Percentiles rank a stretch among this genome's conserved stretches.
phyloP scores from a whole-genome alignment of 1,140 invertebrate genomes.

The Heterodera schachtii region DNA sequence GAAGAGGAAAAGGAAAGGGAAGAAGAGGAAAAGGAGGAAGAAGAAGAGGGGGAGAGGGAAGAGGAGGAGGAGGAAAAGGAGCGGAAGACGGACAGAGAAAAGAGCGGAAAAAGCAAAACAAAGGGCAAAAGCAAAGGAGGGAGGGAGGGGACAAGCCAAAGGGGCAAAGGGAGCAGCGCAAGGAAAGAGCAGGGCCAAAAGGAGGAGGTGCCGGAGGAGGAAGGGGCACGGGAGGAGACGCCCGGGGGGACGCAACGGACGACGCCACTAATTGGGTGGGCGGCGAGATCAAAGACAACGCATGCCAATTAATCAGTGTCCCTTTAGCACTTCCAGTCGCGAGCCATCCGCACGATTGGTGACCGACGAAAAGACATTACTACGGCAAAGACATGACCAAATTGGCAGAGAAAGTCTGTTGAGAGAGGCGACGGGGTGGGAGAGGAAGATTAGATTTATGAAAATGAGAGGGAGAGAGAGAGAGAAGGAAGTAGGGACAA shows the following conservation, averaged over 20 bases:
- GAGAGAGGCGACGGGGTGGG: neutral
- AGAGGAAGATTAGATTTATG: neutral
- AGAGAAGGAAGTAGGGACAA: no score
- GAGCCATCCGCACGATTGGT: slow-evolving; percentile 52
- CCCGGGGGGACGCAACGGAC: neutral
- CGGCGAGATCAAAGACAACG: no score
- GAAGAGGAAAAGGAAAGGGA: slow-evolving; percentile 18
- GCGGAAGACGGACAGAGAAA: neutral
- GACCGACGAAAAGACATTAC: slow-evolving; percentile 30
- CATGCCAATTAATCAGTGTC: neutral
- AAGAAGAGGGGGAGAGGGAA: neutral
- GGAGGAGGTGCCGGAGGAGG: neutral
- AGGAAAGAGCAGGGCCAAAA: neutral
- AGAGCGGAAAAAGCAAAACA: neutral
- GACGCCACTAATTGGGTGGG: neutral
- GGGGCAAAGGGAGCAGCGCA: neutral
- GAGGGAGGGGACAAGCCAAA: neutral
- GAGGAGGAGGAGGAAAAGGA: slow-evolving; percentile 10
- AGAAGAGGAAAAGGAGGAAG: slow-evolving; percentile 9
- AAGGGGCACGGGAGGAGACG: neutral
- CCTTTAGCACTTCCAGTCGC: slow-evolving; percentile 52
- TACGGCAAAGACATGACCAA: slow-evolving; percentile 40
- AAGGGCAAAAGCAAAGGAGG: neutral
- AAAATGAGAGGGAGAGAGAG: no score
- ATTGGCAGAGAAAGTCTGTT: slow-evolving; percentile 43